phyloP scores from a whole-genome alignment of 37 sponge, comb jelly and placozoan genomes.

The Chondrosia reniformis region DNA sequence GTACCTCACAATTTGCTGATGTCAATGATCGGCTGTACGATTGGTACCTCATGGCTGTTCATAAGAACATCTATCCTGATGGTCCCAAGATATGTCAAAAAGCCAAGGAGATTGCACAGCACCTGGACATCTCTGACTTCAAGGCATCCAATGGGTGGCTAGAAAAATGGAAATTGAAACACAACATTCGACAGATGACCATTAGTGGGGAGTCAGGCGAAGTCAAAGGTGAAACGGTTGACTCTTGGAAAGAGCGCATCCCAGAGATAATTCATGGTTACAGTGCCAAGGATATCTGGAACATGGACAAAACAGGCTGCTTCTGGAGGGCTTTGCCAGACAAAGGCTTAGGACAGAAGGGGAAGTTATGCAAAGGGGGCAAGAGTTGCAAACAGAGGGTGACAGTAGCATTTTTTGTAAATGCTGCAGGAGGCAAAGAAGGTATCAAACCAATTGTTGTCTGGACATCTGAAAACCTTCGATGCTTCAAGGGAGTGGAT shows the following conservation, averaged over 20 bases:
- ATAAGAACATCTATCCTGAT: constrained; percentile 46
- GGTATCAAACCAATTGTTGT: constrained; percentile 50
- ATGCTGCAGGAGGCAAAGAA: constrained; percentile 49
- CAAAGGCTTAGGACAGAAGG: constrained; percentile 36
- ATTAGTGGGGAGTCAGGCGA: constrained; percentile 67
- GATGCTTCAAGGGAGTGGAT: constrained; percentile 52
- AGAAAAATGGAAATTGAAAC: constrained; percentile 50
- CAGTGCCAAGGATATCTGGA: constrained; percentile 13
- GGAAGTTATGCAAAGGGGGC: constrained; percentile 56
- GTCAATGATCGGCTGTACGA: constrained; percentile 38
- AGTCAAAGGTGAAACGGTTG: constrained; percentile 35
- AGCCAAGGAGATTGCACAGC: constrained; percentile 36
- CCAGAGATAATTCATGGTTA: constrained; percentile 44
- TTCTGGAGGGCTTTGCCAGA: constrained; percentile 59
- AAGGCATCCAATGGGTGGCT: constrained; percentile 52
- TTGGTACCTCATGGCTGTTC: constrained; percentile 35
- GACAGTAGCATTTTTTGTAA: constrained; percentile 63
- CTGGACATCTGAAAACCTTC: constrained; percentile 64
- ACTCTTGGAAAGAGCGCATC: constrained; percentile 57
- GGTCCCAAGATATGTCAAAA: constrained; percentile 32
- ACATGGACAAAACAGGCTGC: constrained; percentile 50
- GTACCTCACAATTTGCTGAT: constrained; percentile 31
- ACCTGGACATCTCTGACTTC: constrained; percentile 26
- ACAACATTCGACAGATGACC: constrained; percentile 46
- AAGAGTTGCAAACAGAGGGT: constrained; percentile 44